These are phyloP conservation scores for Steinernema carpocapsae DNA, from an alignment of 2,888 invertebrate species.

Conservation along the genomic window DNA sequence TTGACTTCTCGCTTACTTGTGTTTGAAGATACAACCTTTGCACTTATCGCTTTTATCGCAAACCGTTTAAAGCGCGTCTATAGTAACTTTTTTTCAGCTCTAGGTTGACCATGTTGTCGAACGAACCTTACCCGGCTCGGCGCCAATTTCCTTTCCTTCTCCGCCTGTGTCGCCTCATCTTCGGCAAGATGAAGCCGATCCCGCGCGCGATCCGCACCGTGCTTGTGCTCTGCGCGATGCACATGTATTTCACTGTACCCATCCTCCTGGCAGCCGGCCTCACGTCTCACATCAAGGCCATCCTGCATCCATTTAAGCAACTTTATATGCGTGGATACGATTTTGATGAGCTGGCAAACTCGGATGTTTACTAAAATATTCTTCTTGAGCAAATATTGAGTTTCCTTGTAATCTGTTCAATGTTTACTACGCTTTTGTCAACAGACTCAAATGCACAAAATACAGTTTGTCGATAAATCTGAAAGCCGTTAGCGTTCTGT, in stretches of 20 bases:
- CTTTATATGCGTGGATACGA: conserved; percentile 19
- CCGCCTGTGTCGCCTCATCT: conserved; percentile 22
- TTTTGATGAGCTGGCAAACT: conserved; percentile 14
- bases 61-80: no score
- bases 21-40: no score
- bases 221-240: conserved; percentile 22
- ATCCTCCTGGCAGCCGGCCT: conserved; percentile 29
- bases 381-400: not conserved
- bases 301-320: conserved; percentile 20
- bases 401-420: no score
- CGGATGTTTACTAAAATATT: not conserved
- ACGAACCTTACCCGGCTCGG: conserved; percentile 5
- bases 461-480: no score
- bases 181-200: conserved; percentile 26
- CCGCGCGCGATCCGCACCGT: conserved; percentile 7
- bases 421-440: no score
- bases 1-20: no score
- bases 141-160: conserved; percentile 19
- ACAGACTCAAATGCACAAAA: no score
- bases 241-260: conserved; percentile 27
- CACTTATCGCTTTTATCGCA: no score
- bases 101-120: not conserved
- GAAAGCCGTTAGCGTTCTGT: no score
- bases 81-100: no score
- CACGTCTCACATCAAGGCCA: conserved; percentile 12